Conservation (phyloP, 2,888 invertebrate species). For the Ormyrus thymus region DNA sequence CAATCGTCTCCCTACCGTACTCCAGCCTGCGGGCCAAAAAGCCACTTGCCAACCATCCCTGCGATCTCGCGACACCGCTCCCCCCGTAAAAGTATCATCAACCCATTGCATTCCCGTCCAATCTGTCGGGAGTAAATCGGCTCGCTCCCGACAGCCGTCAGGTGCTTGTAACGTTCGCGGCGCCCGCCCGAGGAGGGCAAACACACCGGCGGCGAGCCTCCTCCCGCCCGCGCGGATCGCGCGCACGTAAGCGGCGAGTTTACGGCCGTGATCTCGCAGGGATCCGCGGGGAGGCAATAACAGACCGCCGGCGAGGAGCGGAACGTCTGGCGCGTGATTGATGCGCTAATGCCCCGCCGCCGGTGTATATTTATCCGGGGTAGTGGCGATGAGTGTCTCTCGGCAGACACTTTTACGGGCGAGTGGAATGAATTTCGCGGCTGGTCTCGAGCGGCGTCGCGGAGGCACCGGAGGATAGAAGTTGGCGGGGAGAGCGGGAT, state of each 20-base stretch:
- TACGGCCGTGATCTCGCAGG: not conserved
- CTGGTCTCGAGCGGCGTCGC: not conserved
- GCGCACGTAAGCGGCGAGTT: not conserved
- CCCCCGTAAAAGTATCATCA: no score
- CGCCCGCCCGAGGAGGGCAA: not conserved
- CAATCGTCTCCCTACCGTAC: no score
- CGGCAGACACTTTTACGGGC: not conserved
- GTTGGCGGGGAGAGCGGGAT: not conserved
- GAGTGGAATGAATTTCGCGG: not conserved
- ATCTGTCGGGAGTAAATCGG: no score
- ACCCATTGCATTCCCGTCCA: no score
- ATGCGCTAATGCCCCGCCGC: slow-evolving; percentile 4
- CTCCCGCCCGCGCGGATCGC: no score
- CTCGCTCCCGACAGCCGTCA: no score
- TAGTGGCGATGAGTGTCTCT: slow-evolving; percentile 9
- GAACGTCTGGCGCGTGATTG: slow-evolving; percentile 9
- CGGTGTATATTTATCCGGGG: slow-evolving; percentile 28
- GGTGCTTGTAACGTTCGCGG: no score
- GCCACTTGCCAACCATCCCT: no score
- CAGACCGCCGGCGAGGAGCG: not conserved
- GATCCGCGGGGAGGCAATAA: no score
- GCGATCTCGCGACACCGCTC: no score
- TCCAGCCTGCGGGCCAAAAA: no score
- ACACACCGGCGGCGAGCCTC: no score
- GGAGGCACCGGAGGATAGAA: not conserved